Evolutionary conservation across 2,797 vertebrate species (phyloP).

Genomic region (Rhinogobio ventralis): DNA sequence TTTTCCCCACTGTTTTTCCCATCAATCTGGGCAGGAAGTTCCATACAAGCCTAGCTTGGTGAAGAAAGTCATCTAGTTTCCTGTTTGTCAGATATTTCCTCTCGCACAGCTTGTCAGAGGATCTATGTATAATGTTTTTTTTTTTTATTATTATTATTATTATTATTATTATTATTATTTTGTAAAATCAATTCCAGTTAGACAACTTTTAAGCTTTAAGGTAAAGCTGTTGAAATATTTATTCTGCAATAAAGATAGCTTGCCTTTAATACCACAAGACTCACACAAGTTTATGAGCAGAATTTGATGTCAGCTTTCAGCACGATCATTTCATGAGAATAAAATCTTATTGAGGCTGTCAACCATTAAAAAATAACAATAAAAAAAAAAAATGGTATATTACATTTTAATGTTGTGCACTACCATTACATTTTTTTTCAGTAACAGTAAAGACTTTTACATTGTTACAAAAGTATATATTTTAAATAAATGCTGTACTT

Average conservation of each 20-base stretch:
- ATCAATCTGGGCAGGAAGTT: constrained; percentile 66
- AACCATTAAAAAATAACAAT: background rate
- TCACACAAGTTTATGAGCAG: background rate
- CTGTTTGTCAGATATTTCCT: constrained; percentile 35
- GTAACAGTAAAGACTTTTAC: background rate
- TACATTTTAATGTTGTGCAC: no score
- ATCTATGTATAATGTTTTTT: background rate
- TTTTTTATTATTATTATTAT: background rate
- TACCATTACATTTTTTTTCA: background rate
- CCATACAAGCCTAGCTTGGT: constrained; percentile 57
- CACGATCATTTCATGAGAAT: background rate
- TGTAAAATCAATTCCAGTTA: background rate
- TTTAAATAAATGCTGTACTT: no score
- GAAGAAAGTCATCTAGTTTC: constrained; percentile 53
- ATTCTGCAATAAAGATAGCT: background rate
- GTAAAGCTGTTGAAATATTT: background rate
- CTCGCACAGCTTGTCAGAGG: background rate
- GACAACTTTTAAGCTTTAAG: background rate
- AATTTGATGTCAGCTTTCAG: background rate
- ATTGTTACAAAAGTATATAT: no score
- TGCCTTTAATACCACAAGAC: background rate
- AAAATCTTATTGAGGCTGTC: background rate
- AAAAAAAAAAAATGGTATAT: no score
- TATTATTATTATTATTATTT: background rate
- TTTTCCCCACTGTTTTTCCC: constrained; percentile 60